These are phyloP conservation scores for Rhabdophis nuchalis DNA, from an alignment of 2,797 vertebrate species.

Conservation along the genomic window DNA sequence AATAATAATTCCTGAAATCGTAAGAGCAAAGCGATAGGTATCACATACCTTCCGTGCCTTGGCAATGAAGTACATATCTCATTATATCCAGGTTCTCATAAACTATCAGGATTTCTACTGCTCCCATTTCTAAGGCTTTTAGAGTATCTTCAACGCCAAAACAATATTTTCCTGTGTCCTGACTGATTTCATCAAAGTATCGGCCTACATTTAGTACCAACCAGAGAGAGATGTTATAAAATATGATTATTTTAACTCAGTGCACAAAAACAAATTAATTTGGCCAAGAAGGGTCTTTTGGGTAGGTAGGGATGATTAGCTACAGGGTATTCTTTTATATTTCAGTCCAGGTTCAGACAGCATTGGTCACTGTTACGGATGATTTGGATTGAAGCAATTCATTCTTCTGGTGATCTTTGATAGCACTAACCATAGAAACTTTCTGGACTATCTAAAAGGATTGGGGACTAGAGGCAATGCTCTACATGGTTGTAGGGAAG, in stretches of 20 bases:
- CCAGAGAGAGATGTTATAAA: not conserved
- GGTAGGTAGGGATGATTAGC: not conserved
- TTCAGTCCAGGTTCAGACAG: not conserved
- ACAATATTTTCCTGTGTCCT: constrained; percentile 98
- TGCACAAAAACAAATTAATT: not conserved
- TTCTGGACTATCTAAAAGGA: not conserved
- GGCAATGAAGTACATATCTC: constrained; percentile 96
- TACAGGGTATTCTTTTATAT: not conserved
- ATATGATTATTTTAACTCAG: fast-evolving
- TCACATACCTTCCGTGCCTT: constrained; percentile 86
- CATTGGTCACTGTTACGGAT: not conserved
- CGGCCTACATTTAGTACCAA: constrained; percentile 74
- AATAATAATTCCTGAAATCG: not conserved
- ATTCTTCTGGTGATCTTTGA: not conserved
- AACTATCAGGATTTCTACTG: constrained; percentile 98
- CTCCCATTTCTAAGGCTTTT: constrained; percentile 98
- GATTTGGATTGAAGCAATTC: not conserved
- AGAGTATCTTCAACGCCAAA: constrained; percentile 98
- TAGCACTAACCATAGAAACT: not conserved
- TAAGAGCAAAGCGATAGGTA: not conserved
- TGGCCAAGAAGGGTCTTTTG: not conserved
- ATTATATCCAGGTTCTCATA: constrained; percentile 99
- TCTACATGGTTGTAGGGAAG: not conserved
- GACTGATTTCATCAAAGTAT: constrained; percentile 99
- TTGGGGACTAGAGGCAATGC: not conserved